Base-by-base conservation (phyloP, 1,140 invertebrate genomes). In the Diuraphis noxia region DNA sequence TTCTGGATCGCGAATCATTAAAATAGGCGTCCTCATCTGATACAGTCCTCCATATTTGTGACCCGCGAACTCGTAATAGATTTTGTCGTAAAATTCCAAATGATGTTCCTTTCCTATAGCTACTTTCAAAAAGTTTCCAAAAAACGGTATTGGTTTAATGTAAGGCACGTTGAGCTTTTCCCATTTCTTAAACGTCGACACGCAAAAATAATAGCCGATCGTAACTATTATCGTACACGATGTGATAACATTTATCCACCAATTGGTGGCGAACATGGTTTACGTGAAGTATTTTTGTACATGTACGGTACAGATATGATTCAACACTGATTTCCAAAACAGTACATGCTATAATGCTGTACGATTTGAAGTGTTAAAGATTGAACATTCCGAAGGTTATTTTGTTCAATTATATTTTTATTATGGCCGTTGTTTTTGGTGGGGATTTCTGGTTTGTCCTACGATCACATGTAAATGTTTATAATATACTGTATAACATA, bases 401-500 rank as follows among this genome's bases (percentile, higher is more conserved):
- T n/a, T n/a, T n/a, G n/a, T 41, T 41, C 2, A 10, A 41, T 0
- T 41, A 41, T 41, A 92, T 96, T 96, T 38, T 92, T 94, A 5
- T 95, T 93, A 34, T 94, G 92, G 43, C 82, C 94, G 93, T 86
- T 95, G 93, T 10, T 93, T 88, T 8, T 94, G 91, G 5, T 94
- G 93, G 17, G 94, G 41, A 0, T 9, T 43, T 10, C 41, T 10
- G 41, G 41, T 43, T 43, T 43, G 0, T 0, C 41, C 41, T 10
- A 10, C 1, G 41, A 43, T 43, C 13, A 10, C 13, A n/a, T n/a
- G n/a, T n/a, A n/a, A n/a, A n/a, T n/a, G n/a, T n/a, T n/a, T n/a
- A n/a, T n/a, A n/a, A n/a, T n/a, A n/a, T n/a, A n/a, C n/a, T n/a
- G n/a, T n/a, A n/a, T n/a, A n/a, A n/a, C n/a, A n/a, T n/a, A n/a